Conservation (phyloP, 1,140 invertebrate genomes). For the Drepana arcuata region DNA sequence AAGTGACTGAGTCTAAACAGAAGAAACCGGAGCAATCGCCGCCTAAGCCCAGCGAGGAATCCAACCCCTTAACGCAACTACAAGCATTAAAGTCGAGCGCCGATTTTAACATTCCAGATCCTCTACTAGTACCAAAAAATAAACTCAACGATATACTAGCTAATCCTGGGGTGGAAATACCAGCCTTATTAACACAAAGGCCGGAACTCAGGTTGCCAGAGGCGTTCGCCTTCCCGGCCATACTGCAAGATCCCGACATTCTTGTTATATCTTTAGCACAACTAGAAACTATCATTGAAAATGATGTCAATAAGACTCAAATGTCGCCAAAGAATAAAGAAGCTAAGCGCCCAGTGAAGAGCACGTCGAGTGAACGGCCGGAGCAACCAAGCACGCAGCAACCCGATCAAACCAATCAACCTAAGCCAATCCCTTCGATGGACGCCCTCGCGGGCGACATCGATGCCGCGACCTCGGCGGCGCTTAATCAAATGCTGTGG, state of each 20-base stretch:
- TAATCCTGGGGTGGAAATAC: conserved; percentile 82
- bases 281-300: conserved; percentile 80
- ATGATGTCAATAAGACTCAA: conserved; percentile 64
- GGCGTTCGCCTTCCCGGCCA: conserved; percentile 78
- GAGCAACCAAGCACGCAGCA: conserved; percentile 28
- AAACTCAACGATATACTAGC: conserved; percentile 79
- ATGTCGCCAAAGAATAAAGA: conserved; percentile 50
- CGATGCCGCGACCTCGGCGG: conserved; percentile 77
- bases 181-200: conserved; percentile 77
- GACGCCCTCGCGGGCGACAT: conserved; percentile 74
- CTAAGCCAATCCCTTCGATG: conserved; percentile 48
- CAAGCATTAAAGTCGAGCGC: conserved; percentile 79
- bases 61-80: conserved; percentile 80
- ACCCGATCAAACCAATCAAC: conserved; percentile 38
- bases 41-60: conserved; percentile 41
- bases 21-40: conserved; percentile 8
- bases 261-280: conserved; percentile 83
- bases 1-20: conserved; percentile 14
- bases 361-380: conserved; percentile 38
- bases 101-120: conserved; percentile 83
- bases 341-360: conserved; percentile 56
- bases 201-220: conserved; percentile 81
- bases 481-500: conserved; percentile 81
- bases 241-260: conserved; percentile 83
- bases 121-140: conserved; percentile 83